phyloP scores from a whole-genome alignment of 1,140 invertebrate species.

The Psix sp. region DNA sequence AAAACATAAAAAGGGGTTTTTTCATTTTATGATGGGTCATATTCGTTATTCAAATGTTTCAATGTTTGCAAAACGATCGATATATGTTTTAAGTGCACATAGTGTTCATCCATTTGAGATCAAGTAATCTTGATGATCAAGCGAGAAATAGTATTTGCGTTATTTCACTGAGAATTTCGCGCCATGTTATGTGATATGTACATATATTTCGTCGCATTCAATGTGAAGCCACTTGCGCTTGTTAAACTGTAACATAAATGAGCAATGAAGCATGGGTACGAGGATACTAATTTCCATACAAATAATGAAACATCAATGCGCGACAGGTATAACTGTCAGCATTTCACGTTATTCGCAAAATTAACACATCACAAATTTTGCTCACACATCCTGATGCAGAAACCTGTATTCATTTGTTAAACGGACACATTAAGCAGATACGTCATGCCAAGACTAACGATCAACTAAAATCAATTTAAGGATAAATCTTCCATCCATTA shows the following conservation, averaged over 20 bases:
- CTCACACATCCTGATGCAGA: constrained; percentile 2
- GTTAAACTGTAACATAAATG: constrained; percentile 48
- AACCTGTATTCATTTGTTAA: constrained; percentile 23
- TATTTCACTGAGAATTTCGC: constrained; percentile 18
- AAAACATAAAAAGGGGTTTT: constrained; percentile 53
- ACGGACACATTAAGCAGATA: constrained; percentile 4
- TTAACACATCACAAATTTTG: constrained; percentile 61
- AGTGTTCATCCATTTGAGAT: no score
- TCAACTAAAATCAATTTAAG: neutral
- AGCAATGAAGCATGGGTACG: constrained; percentile 47
- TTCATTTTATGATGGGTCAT: no score
- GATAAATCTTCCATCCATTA: no score
- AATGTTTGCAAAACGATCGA: no score
- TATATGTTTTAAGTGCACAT: no score
- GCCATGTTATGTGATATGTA: constrained; percentile 28
- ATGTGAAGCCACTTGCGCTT: constrained; percentile 29
- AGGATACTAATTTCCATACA: constrained; percentile 59
- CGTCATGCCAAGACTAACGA: neutral
- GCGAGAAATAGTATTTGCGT: neutral
- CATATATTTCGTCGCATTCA: constrained; percentile 20
- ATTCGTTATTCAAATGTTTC: no score
- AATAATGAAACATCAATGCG: constrained; percentile 61
- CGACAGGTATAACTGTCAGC: constrained; percentile 44
- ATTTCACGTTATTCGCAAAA: constrained; percentile 57
- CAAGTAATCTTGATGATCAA: constrained; percentile 3